Evolutionary conservation across 2,888 invertebrate genomes (phyloP).

Genomic region (Nomada goodeniana): DNA sequence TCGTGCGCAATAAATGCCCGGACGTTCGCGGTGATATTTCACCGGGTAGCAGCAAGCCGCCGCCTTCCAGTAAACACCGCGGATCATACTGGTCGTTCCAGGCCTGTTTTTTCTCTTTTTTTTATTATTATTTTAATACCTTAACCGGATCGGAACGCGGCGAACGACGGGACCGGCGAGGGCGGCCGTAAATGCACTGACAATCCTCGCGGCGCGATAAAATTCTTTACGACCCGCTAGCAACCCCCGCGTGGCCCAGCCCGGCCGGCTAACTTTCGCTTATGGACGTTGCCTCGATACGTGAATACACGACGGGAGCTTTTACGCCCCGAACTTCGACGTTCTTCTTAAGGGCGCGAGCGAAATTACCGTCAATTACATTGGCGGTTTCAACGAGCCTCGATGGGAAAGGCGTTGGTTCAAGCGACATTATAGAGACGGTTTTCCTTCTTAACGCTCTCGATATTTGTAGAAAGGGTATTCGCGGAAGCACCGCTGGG

Average conservation of each 20-base stretch:
- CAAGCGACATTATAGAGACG: too few relatives aligned
- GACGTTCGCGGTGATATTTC: slow-evolving; percentile 19
- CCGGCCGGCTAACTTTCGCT: slow-evolving; percentile 20
- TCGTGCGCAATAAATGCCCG: slow-evolving; percentile 27
- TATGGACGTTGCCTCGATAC: background rate
- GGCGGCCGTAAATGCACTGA: slow-evolving; percentile 35
- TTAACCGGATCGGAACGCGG: slow-evolving; percentile 30
- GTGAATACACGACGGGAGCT: too few relatives aligned
- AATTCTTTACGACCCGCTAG: slow-evolving; percentile 46
- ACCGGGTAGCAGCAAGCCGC: background rate
- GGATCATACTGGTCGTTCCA: slow-evolving; percentile 12
- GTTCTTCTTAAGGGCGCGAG: background rate
- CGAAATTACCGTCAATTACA: background rate
- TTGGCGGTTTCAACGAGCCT: background rate
- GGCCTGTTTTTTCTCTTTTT: background rate
- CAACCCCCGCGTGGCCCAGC: background rate
- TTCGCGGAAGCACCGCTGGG: too few relatives aligned
- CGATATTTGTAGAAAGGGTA: too few relatives aligned
- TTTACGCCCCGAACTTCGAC: too few relatives aligned
- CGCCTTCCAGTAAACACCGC: slow-evolving; percentile 38
- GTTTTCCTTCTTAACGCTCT: too few relatives aligned
- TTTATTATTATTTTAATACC: slow-evolving; percentile 55
- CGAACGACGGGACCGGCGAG: slow-evolving; percentile 7
- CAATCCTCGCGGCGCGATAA: slow-evolving; percentile 44
- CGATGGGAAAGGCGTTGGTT: background rate